Evolutionary conservation across 1,140 invertebrate species (phyloP).

Genomic region (Drosophila carrolli): DNA sequence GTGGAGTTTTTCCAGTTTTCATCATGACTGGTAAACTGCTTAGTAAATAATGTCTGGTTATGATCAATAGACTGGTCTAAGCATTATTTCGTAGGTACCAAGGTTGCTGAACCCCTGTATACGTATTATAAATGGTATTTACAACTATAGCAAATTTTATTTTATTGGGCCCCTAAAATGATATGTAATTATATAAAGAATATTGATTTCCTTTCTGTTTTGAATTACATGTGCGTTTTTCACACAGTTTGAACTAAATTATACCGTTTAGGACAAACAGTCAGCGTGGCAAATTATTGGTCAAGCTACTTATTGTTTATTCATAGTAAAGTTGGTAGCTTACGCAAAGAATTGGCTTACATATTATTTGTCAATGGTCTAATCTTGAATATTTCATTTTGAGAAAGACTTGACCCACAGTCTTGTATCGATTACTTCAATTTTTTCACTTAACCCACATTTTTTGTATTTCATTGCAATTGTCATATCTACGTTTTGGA

Average conservation of each 20-base stretch:
- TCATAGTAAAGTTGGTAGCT: background rate
- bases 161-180: background rate
- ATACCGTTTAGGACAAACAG: background rate
- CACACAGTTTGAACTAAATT: background rate
- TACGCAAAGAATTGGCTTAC: slow-evolving; percentile 4
- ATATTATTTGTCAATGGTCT: slow-evolving; percentile 2
- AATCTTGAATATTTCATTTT: slow-evolving; percentile 28
- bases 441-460: slow-evolving; percentile 26
- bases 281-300: background rate
- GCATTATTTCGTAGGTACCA: slow-evolving; percentile 6
- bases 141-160: background rate
- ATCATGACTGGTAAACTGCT: slow-evolving; percentile 37
- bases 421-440: slow-evolving; percentile 5
- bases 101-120: background rate
- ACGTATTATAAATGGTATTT: background rate
- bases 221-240: slow-evolving; percentile 2
- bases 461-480: slow-evolving; percentile 32
- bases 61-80: slow-evolving; percentile 3
- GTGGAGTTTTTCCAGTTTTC: slow-evolving; percentile 35
- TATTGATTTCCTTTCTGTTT: slow-evolving; percentile 1
- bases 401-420: slow-evolving; percentile 18
- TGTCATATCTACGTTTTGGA: slow-evolving; percentile 4
- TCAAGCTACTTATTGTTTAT: background rate
- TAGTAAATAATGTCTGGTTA: slow-evolving; percentile 9
- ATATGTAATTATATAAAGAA: slow-evolving; percentile 5